Conservation (phyloP, 2,113 vertebrate species). For the Cyphomyrus plagiostoma region DNA sequence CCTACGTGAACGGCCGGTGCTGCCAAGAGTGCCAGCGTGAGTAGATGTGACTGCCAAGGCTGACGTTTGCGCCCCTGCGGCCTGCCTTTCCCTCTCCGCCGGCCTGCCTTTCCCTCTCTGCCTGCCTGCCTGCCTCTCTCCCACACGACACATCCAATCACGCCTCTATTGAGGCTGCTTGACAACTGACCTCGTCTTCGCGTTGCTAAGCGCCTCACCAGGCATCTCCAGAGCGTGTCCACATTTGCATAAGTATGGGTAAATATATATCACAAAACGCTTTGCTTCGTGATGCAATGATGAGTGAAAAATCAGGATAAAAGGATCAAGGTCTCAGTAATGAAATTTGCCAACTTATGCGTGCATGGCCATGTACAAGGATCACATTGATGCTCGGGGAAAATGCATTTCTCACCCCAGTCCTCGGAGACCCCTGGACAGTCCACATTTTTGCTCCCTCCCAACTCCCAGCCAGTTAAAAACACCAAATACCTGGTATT, state of each 20-base stretch:
- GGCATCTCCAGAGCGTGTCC: constrained; percentile 52
- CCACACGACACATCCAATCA: constrained; percentile 30
- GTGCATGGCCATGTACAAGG: neutral
- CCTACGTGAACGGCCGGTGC: constrained; percentile 83
- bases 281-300: constrained; percentile 50
- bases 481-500: neutral
- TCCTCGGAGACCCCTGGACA: neutral
- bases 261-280: constrained; percentile 58
- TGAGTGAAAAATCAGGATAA: constrained; percentile 43
- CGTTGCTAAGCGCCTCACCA: constrained; percentile 65
- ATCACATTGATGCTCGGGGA: neutral
- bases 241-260: constrained; percentile 55
- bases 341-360: constrained; percentile 24
- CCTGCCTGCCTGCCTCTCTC: neutral
- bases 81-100: constrained; percentile 18
- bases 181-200: constrained; percentile 56
- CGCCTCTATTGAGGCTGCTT: constrained; percentile 52
- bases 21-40: constrained; percentile 94
- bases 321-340: constrained; percentile 34
- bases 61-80: constrained; percentile 21
- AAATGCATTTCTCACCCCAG: neutral
- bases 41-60: constrained; percentile 51
- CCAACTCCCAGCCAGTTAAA: neutral
- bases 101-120: constrained; percentile 18
- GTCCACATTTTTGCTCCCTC: neutral